Evolutionary conservation across 2,797 vertebrate species (phyloP).

Genomic region (Characodon lateralis): DNA sequence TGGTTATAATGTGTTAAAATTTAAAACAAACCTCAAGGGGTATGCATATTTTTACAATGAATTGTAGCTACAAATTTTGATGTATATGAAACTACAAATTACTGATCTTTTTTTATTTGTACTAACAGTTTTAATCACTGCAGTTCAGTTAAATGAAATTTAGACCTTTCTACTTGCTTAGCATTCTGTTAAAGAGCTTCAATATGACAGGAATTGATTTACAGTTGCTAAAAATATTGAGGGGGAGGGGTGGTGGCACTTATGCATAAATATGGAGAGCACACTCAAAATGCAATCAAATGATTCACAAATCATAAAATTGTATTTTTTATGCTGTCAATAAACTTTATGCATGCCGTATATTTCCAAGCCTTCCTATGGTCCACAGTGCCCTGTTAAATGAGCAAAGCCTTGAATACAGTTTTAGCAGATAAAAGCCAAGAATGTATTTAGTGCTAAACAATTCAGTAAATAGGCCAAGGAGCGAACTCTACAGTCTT

Average conservation of each 20-base stretch:
- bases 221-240: constrained; percentile 50
- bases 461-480: constrained; percentile 49
- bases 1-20: neutral
- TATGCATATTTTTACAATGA: neutral
- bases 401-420: constrained; percentile 5
- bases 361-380: constrained; percentile 11
- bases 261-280: constrained; percentile 66
- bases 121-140: neutral
- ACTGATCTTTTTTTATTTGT: neutral
- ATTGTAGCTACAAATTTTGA: neutral
- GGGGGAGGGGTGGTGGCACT: constrained; percentile 51
- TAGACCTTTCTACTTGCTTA: neutral
- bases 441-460: constrained; percentile 26
- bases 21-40: neutral
- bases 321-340: constrained; percentile 50
- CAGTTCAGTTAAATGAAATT: neutral
- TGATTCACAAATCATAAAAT: constrained; percentile 63
- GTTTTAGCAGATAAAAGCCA: constrained; percentile 18
- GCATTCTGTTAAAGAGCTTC: constrained; percentile 51
- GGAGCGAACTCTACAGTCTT: constrained; percentile 33
- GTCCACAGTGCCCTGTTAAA: constrained; percentile 11
- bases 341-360: constrained; percentile 26
- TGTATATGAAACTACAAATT: neutral
- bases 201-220: constrained; percentile 57
- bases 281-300: constrained; percentile 67